Evolutionary conservation across 2,888 invertebrate genomes (phyloP), one percentile per base, ranked within the genome.

Genomic region (Aphidius colemani): DNA sequence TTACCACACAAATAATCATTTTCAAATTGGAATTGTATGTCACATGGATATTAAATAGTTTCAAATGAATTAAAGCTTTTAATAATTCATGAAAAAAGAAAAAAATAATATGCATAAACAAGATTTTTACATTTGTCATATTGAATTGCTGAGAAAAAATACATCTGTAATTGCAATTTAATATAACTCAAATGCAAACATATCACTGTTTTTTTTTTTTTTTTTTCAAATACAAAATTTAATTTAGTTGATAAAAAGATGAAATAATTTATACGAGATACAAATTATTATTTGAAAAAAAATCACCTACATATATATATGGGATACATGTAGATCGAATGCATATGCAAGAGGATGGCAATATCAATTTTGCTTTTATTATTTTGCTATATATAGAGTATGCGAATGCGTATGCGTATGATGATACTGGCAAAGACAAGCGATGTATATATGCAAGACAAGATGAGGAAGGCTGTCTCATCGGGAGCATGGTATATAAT

Each of bases 391-490:
- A 30, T 30, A 30, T 30, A 30, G 30, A 30, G 30, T 30, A 30
- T 30, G 30, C 18, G n/a, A n/a, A n/a, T n/a, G n/a, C n/a, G n/a
- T n/a, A n/a, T n/a, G n/a, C n/a, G n/a, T n/a, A 18, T 18, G 30
- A 30, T 30, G 30, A 30, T 30, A 30, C 5, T 30, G 30, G 3
- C 3, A 30, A 30, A 30, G 30, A 30, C 30, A 30, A 30, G 30
- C 30, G 0, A 30, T 0, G 3, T 18, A 18, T 3, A 18, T 30
- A 5, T 30, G 2, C 13, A 13, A 13, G 0, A 5, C 30, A 30
- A 30, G 30, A 30, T 30, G 46, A 49, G 56, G 64, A 64, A 64
- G 64, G 64, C 60, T 61, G 60, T 51, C 50, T 64, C 60, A 57
- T 61, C 64, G 45, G 64, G 59, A 64, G 64, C 64, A 64, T 10